Evolutionary conservation across 2,797 vertebrate genomes (phyloP), one percentile per base, ranked within the genome.

Genomic region (Botia almorhae): DNA sequence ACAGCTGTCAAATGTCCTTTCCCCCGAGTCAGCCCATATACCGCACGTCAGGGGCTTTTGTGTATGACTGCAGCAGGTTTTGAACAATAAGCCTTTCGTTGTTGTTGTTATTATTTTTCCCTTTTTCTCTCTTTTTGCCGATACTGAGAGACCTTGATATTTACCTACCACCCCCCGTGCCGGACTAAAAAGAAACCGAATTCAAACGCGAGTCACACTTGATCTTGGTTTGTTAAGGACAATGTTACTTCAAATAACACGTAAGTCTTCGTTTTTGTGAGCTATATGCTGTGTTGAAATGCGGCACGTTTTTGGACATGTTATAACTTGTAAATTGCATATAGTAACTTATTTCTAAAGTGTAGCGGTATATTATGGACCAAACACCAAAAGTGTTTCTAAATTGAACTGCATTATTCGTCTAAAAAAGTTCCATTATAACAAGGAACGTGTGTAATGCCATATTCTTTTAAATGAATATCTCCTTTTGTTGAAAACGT

Each of bases 341-440:
- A 98, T 98, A 98, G 95, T 99, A 99, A 99, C 98, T 99, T 99
- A 99, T 99, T 99, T 98, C 95, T 95, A 96, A 93, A 91, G 93
- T 97, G 95, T 97, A 96, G 95, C 95, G 94, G 93, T 94, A 95
- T 95, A 92, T 95, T 94, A 93, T 91, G 97, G 97, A 98, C 98
- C 97, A 99, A 98, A 97, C 93, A 93, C 95, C 94, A 85, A 87
- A 95, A 95, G 95, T 97, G 95, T 97, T 96, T 95, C 90, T 93
- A 96, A 96, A 93, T 93, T 95, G 90, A 96, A 92, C 88, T 94
- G 91, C 93, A 94, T 94, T 94, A 94, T 95, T 91, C 94, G 91
- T 94, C 94, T 91, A 90, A 89, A 88, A 89, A 88, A 90, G 91
- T 93, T 94, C 93, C 94, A 94, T 92, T 97, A 96, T 96, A 95